Evolutionary conservation across 1,140 invertebrate genomes (phyloP).

Genomic region (Drosophila biarmipes): DNA sequence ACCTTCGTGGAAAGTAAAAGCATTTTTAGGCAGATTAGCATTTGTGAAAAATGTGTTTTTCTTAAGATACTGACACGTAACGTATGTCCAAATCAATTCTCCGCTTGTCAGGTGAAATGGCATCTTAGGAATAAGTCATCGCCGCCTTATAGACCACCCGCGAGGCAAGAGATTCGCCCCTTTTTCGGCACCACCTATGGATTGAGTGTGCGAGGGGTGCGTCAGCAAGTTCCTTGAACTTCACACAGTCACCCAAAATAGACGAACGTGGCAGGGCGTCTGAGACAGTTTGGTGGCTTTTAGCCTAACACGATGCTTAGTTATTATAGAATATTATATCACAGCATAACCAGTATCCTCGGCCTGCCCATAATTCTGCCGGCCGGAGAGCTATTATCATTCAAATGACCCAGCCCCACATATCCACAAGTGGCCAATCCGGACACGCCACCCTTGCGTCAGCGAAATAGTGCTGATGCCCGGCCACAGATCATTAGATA

Average conservation of each 20-base stretch:
- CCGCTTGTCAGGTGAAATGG: conserved; percentile 3
- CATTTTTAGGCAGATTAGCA: conserved; percentile 8
- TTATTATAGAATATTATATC: conserved; percentile 52
- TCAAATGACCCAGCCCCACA: conserved; percentile 44
- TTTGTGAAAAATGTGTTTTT: not conserved
- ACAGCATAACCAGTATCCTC: conserved; percentile 42
- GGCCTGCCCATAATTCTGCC: conserved; percentile 33
- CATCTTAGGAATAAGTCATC: conserved; percentile 4
- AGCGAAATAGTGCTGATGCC: conserved; percentile 60
- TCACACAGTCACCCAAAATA: conserved; percentile 49
- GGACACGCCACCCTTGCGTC: conserved; percentile 45
- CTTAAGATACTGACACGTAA: not conserved
- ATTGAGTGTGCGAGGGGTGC: conserved; percentile 31
- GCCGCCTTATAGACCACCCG: conserved; percentile 10
- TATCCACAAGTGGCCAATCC: conserved; percentile 40
- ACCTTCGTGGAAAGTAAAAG: conserved; percentile 29
- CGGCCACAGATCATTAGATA: conserved; percentile 37
- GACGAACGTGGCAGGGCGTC: conserved; percentile 32
- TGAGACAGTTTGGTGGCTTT: conserved; percentile 42
- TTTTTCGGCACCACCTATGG: conserved; percentile 14
- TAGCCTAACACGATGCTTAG: conserved; percentile 36
- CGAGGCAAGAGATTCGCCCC: conserved; percentile 19
- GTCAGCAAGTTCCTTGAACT: conserved; percentile 74
- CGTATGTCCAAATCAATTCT: conserved; percentile 3
- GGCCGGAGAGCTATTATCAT: conserved; percentile 65